Base-by-base conservation (phyloP, 2,888 invertebrate genomes). In the Leptopilina drosophilae region DNA sequence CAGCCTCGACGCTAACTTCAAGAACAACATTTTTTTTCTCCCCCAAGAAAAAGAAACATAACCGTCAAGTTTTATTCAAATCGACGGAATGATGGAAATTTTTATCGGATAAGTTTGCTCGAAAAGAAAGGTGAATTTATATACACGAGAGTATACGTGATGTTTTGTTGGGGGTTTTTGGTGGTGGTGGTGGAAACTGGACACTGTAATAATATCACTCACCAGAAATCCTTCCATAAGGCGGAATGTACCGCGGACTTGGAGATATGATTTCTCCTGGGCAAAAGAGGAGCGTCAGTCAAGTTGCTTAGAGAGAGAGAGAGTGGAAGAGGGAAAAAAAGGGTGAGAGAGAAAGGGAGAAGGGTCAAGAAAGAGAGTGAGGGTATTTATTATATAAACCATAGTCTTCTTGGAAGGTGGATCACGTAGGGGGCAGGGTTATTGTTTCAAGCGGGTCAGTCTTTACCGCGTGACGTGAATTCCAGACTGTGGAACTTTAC, bases 401-500 rank as follows among this genome's bases (percentile, higher is more conserved):
- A 82, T 82, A 79, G 79, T 79, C 78, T 80, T 83, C 81, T 87
- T 84, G 81, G 79, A 80, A 87, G 77, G 85, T 84, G 81, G 80
- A 84, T 88, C 89, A 89, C 88, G 88, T 90, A 89, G 83, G 77
- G 77, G 80, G 80, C 76, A 83, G 85, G 85, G 87, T 89, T 89
- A 89, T 89, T 89, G 88, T 88, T 89, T 89, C 85, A 84, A 86
- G 81, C 85, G 79, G 84, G 84, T 85, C 83, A 82, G 82, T 84
- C 84, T 85, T 84, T 81, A 83, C 81, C 81, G 82, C 89, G 89
- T 89, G 89, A 90, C 87, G 83, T 77, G 88, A 89, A 90, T 90
- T 85, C 78, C 79, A 73, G 78, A 67, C 78, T 77, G 2, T 8
- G 11, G 49, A 73, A 73, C 73, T 73, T 73, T 2, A 9, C 56